phyloP scores from a whole-genome alignment of 1,140 invertebrate species.

The Chymomyza costata region DNA sequence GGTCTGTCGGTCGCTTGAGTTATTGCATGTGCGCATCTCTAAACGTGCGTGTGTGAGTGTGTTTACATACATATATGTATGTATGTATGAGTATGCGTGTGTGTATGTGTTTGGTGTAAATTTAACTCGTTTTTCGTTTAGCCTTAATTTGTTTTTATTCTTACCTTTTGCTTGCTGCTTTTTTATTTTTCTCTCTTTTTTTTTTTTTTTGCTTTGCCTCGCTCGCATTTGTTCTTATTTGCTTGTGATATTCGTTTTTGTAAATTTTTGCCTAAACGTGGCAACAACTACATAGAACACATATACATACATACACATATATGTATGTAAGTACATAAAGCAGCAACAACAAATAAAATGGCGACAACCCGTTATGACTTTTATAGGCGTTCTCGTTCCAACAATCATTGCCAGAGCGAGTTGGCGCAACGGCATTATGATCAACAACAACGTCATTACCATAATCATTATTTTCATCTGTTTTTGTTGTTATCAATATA shows the following conservation, averaged over 20 bases:
- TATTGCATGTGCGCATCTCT: conserved; percentile 33
- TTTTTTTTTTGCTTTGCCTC: too few species aligned
- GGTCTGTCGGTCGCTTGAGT: conserved; percentile 28
- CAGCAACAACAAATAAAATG: conserved; percentile 8
- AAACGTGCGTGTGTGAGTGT: too few species aligned
- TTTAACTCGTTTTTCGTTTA: conserved; percentile 56
- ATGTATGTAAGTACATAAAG: conserved; percentile 1
- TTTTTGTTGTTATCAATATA: conserved; percentile 58
- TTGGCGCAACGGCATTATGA: conserved; percentile 19
- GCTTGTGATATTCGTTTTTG: conserved; percentile 27
- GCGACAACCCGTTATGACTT: conserved; percentile 46
- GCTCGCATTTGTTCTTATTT: background rate
- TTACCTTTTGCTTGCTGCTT: conserved; percentile 21
- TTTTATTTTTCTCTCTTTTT: conserved; percentile 14
- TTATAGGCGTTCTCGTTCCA: conserved; percentile 26
- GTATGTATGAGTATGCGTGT: conserved; percentile 11
- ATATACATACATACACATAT: conserved; percentile 22
- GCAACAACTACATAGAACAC: too few species aligned
- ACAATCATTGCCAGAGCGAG: background rate
- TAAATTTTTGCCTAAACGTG: too few species aligned
- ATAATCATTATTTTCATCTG: conserved; percentile 26
- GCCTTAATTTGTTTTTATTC: conserved; percentile 26
- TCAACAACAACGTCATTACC: conserved; percentile 33
- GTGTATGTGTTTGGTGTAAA: conserved; percentile 39
- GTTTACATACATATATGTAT: background rate